Evolutionary conservation across 2,113 vertebrate genomes (phyloP), one percentile per base, ranked within the genome.

Genomic region (Rhinogobius similis): DNA sequence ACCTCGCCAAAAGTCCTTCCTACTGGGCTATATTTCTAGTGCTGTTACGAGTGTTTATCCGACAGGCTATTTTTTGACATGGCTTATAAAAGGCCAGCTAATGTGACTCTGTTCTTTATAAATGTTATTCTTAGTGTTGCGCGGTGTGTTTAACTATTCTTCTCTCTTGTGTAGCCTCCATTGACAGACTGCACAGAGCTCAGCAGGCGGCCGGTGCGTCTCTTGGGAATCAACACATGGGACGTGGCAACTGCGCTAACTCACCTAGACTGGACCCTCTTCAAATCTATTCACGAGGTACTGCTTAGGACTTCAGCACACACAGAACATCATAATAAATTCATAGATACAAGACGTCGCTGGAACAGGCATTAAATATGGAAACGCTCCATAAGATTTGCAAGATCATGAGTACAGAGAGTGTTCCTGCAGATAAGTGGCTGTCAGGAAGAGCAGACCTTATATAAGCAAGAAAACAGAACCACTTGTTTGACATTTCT

Each of bases 221-320:
- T 99, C 89, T 87, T 99, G 62, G 95, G 96, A 63, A 97, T 99
- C 86, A 98, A 98, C 93, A 98, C 97, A 29, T 99, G 98, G 97
- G 96, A 98, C 78, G 93, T 99, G 74, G 95, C 97, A 56, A 93
- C 96, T 74, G 95, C 96, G 62, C 93, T 99, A 77, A 98, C 97
- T 65, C 95, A 95, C 85, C 95, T 98, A 88, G 98, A 99, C 84
- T 98, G 98, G 98, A 96, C 79, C 76, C 95, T 99, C 62, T 99
- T 99, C 87, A 99, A 97, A 90, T 96, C 95, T 52, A 95, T 98
- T 84, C 96, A 98, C 0, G 97, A 99, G 95, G 98, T 99, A 79
- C 53, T 64, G 61, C 59, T 70, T 11, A 32, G 2, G 11, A 32
- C 23, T 48, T 39, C 56, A 39, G 63, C 53, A 39, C 46, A 62